Percentiles rank a stretch among this genome's conserved stretches.
Evolutionary conservation across 2,888 invertebrate genomes (phyloP).

Genomic region (Automeris io): DNA sequence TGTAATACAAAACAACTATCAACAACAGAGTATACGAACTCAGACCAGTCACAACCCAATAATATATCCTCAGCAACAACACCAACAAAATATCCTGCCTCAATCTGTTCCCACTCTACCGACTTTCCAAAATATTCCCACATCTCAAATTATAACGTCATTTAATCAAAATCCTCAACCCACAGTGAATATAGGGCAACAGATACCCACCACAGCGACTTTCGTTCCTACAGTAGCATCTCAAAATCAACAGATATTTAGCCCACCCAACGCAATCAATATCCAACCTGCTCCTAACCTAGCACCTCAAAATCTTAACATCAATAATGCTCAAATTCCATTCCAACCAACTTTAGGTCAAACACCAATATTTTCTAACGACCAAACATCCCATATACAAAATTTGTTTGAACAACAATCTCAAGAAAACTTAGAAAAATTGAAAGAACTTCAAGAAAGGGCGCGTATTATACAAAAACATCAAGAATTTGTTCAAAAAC

Average conservation of each 20-base stretch:
- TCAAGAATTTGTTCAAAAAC: constrained; percentile 86
- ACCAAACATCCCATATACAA: constrained; percentile 73
- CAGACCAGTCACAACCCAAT: no score
- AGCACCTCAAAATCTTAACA: constrained; percentile 42
- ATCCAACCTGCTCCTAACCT: constrained; percentile 69
- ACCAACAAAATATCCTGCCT: constrained; percentile 46
- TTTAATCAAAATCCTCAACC: constrained; percentile 42
- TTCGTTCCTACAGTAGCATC: constrained; percentile 56
- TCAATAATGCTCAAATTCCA: constrained; percentile 52
- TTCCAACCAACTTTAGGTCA: constrained; percentile 58
- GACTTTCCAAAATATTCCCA: constrained; percentile 46
- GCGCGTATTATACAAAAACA: constrained; percentile 85
- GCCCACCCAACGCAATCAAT: constrained; percentile 58
- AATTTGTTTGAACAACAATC: constrained; percentile 78
- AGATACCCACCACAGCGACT: constrained; percentile 55
- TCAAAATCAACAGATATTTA: constrained; percentile 48
- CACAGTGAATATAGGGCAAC: constrained; percentile 47
- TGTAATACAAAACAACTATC: constrained; percentile 39
- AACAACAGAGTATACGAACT: constrained; percentile 42
- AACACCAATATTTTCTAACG: constrained; percentile 62
- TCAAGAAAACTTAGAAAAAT: constrained; percentile 77
- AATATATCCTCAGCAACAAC: no score
- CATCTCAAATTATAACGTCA: constrained; percentile 40
- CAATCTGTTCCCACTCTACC: constrained; percentile 54
- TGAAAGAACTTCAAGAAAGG: constrained; percentile 83